Conservation (phyloP, 2,888 invertebrate species). For the Gerris lacustris region DNA sequence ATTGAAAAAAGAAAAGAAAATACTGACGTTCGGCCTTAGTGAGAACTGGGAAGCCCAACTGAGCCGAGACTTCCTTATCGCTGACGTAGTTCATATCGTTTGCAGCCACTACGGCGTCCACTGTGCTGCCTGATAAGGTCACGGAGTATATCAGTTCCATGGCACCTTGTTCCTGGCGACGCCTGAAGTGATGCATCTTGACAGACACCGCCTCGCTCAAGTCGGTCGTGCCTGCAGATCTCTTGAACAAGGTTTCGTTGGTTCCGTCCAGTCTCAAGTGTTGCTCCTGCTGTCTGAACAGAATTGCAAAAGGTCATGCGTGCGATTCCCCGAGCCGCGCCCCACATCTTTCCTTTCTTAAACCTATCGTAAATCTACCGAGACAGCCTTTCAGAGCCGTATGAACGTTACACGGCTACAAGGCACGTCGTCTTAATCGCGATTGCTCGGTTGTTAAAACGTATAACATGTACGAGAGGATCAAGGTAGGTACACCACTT, state of each 20-base stretch:
- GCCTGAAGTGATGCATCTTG: constrained; percentile 30
- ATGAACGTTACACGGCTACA: too few relatives aligned
- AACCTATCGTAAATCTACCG: too few relatives aligned
- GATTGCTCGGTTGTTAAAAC: too few relatives aligned
- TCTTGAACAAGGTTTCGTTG: constrained; percentile 32
- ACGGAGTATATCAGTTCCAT: constrained; percentile 59
- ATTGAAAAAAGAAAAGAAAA: neutral
- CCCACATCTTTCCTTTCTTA: too few relatives aligned
- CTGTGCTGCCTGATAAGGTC: constrained; percentile 63
- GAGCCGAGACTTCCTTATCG: constrained; percentile 59
- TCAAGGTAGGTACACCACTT: too few relatives aligned
- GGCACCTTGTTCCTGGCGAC: constrained; percentile 18
- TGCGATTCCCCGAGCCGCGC: too few relatives aligned
- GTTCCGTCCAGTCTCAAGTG: constrained; percentile 56
- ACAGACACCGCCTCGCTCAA: constrained; percentile 37
- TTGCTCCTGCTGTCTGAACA: constrained; percentile 59
- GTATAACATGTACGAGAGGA: too few relatives aligned
- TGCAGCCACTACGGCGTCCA: constrained; percentile 66
- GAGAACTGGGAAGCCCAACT: constrained; percentile 61
- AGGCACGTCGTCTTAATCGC: too few relatives aligned
- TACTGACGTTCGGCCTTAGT: constrained; percentile 76
- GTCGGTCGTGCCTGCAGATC: constrained; percentile 15
- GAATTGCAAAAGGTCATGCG: neutral
- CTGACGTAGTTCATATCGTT: constrained; percentile 70
- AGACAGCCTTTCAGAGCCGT: too few relatives aligned